Base-by-base conservation (phyloP, 2,113 vertebrate species). In the Colistium nudipinnis region DNA sequence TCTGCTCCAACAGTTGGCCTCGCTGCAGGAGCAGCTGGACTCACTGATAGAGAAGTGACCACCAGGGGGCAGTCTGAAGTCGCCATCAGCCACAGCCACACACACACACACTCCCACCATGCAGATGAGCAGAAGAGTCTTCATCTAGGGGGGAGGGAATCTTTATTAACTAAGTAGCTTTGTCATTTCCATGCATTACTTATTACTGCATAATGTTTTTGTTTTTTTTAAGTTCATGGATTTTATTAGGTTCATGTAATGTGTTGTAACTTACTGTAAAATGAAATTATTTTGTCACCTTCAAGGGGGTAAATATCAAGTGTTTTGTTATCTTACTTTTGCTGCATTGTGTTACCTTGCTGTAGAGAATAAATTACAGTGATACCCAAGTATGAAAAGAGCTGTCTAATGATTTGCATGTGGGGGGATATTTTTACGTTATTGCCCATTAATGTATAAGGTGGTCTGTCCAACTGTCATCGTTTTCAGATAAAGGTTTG, bases 21-120 rank as follows among this genome's bases (percentile, higher is more conserved):
- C 96, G n/a, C 94, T 99, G 78, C 95, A 99, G 78, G 97, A 98
- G 83, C 96, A 99, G 91, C 90, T 99, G 75, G 97, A 99, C 71
- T 95, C 95, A 11, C 93, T 99, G 71, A 94, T 98, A 43, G 96
- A 97, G 90, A 99, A 98, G 89, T 98, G 86, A 93, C 87, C 90
- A 91, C 74, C 70, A 93, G 91, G 82, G 84, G 89, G 89, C 88
- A 90, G 80, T 69, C 43, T 80, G 24, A 59, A 0, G 59, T 73
- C 84, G 76, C 62, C 61, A 30, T 69, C 52, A 31, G 54, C 38
- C 39, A 2, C 44, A 16, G 22, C 1, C 22, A 3, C 17, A 16
- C 31, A 17, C 53, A 22, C 53, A 22, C n/a, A 25, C 4, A 30
- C n/a, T 38, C 13, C 38, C 52, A n/a, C 3, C 5, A 61, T 11